Base-by-base conservation (phyloP, 2,888 invertebrate species). In the Spilosoma lubricipeda region DNA sequence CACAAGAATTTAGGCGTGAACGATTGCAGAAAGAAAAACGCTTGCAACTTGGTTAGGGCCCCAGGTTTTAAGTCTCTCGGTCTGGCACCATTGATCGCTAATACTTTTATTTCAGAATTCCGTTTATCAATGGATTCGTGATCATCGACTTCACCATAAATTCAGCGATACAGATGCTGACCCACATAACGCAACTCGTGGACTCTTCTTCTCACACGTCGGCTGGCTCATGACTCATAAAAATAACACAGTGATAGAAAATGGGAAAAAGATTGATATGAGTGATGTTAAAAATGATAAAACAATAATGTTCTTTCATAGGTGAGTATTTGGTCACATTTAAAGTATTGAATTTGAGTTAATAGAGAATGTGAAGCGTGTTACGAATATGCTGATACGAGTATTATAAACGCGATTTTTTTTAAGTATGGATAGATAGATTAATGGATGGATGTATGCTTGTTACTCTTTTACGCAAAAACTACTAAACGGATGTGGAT, bases 161-260 rank as follows among this genome's bases (percentile, higher is more conserved):
- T 97, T 96, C 94, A 97, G 97, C 75, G 97, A 77, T 36, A 77
- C 98, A 0, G 96, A 97, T 85, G 97, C 97, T 0, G 98, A 98
- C 89, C 98, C 98, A 0, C 97, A 98, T 89, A 97, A 98, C 87
- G 97, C 97, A 8, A 96, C 85, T 63, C 94, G 97, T 45, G 98
- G 98, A 13, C 97, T 98, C 92, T 98, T 98, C 95, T 98, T 98
- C 91, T 95, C 98, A 0, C 98, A 98, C 90, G 96, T 98, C 78
- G 98, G 98, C 59, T 98, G 98, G 98, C 92, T 98, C 45, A 88
- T 98, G 82, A 96, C 96, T 85, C 96, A 96, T 77, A 98, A 98
- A 89, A 98, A 98, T 86, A 97, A 97, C 0, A 97, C 97, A 75
- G 97, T 98, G 45, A 96, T 94, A 80, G 93, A 91, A 64, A 97